Base-by-base conservation (phyloP, 1,140 invertebrate species). In the Calliphora vicina region DNA sequence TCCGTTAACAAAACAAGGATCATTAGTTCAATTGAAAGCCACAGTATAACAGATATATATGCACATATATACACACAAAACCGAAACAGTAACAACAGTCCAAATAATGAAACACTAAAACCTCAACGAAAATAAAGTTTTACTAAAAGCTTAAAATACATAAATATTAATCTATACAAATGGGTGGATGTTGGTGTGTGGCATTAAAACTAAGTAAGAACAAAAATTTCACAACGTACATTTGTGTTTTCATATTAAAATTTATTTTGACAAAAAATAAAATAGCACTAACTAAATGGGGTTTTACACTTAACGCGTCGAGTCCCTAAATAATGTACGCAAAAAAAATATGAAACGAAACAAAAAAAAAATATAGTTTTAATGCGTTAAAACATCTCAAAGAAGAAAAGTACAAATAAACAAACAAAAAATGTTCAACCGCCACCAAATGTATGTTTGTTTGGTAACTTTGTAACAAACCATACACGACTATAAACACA, bases 21-120 rank as follows among this genome's bases (percentile, higher is more conserved):
- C 74, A 78, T 78, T 78, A 78, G 74, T 78, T 78, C 74, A 78
- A 78, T 78, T 78, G 74, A 78, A 78, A 78, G 74, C 74, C 74
- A 78, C 29, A 78, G 20, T 23, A 78, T 23, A 23, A 1, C n/a
- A n/a, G n/a, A 57, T n/a, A 57, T 6, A 57, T 0, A n/a, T n/a
- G n/a, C n/a, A 57, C 15, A 57, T 17, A 57, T 17, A 57, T 6
- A 42, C 35, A 78, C 10, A 78, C 6, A 78, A 42, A 35, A 42
- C 1, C n/a, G n/a, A n/a, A n/a, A 35, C 20, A 73, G 26, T 6
- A 74, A 29, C 72, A 29, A 29, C 12, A 50, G 17, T 17, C 26
- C 1, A 35, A 8, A 8, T 3, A 17, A 74, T 29, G 26, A 13
- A 2, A 73, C 10, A 73, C 25, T 1, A 73, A 72, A 73, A n/a